These are phyloP conservation scores for Acrocephalus scirpaceus DNA, from an alignment of 2,797 vertebrate genomes.

Conservation along the genomic window DNA sequence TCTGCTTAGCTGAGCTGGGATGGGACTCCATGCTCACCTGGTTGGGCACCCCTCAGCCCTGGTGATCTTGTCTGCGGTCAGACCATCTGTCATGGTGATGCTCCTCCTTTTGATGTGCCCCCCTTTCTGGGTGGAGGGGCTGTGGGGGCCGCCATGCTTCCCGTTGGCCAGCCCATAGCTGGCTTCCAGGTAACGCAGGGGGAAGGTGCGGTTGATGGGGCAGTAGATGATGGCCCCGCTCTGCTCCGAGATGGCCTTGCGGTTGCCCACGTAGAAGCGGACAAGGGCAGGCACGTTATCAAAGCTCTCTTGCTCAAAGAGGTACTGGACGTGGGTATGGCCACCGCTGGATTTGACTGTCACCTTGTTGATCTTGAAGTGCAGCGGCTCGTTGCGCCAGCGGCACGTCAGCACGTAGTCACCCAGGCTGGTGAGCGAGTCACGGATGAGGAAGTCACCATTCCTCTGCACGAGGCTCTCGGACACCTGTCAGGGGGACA, in stretches of 20 bases:
- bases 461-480: constrained; percentile 92
- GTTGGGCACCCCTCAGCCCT: constrained; percentile 81
- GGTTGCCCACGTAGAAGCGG: constrained; percentile 90
- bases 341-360: constrained; percentile 90
- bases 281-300: constrained; percentile 92
- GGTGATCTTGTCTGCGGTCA: constrained; percentile 92
- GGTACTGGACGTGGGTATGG: constrained; percentile 87
- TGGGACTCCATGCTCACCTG: constrained; percentile 77
- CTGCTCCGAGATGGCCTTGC: constrained; percentile 87
- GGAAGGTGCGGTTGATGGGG: constrained; percentile 94
- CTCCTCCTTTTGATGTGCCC: constrained; percentile 95
- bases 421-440: constrained; percentile 89
- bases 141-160: constrained; percentile 83
- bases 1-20: not conserved
- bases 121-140: constrained; percentile 86
- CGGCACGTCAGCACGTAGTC: constrained; percentile 94
- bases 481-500: constrained; percentile 81
- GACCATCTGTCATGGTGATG: constrained; percentile 94
- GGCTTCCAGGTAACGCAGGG: constrained; percentile 96
- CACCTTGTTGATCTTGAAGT: constrained; percentile 97
- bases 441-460: constrained; percentile 93
- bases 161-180: constrained; percentile 88
- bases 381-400: constrained; percentile 91
- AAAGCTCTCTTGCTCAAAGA: constrained; percentile 92
- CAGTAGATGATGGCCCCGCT: constrained; percentile 91